A percentile compares a stretch with the other conserved stretches of the same genome.
Evolutionary conservation across 23 tunicate species (phyloP).

Genomic region (Pegea sp.): DNA sequence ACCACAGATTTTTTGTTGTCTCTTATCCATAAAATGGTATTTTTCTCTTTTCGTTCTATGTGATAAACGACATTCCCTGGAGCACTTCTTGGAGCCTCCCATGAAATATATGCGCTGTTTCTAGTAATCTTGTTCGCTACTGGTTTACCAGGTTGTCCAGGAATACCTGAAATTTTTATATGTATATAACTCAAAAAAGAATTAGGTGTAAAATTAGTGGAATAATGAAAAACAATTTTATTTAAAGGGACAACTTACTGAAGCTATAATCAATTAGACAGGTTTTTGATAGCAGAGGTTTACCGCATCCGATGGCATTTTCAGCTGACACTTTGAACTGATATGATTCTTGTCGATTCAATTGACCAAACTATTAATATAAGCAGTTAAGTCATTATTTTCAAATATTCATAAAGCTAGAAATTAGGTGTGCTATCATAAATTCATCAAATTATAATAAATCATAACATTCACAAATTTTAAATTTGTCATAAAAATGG

Average conservation of each 20-base stretch:
- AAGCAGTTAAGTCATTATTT: too few relatives aligned
- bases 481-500: too few relatives aligned
- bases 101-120: constrained; percentile 13
- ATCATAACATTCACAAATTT: too few relatives aligned
- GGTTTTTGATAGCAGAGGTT: constrained; percentile 45
- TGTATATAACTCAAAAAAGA: too few relatives aligned
- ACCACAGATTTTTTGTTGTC: background rate
- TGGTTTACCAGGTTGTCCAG: constrained; percentile 65
- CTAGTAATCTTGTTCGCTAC: constrained; percentile 25
- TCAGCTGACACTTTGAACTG: constrained; percentile 71
- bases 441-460: too few relatives aligned
- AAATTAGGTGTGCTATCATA: too few relatives aligned
- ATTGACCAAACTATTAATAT: too few relatives aligned
- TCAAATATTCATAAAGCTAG: too few relatives aligned
- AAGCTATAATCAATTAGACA: constrained; percentile 45
- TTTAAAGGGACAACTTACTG: constrained; percentile 4
- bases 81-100: constrained; percentile 38
- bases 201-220: background rate
- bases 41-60: constrained; percentile 77
- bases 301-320: constrained; percentile 67
- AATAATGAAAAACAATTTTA: background rate
- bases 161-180: constrained; percentile 14
- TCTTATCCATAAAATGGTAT: constrained; percentile 68
- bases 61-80: constrained; percentile 71
- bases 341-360: constrained; percentile 61